Percentiles rank a stretch among this genome's conserved stretches.
phyloP scores from a whole-genome alignment of 2,888 invertebrate genomes.

The Stenodema calcarata region DNA sequence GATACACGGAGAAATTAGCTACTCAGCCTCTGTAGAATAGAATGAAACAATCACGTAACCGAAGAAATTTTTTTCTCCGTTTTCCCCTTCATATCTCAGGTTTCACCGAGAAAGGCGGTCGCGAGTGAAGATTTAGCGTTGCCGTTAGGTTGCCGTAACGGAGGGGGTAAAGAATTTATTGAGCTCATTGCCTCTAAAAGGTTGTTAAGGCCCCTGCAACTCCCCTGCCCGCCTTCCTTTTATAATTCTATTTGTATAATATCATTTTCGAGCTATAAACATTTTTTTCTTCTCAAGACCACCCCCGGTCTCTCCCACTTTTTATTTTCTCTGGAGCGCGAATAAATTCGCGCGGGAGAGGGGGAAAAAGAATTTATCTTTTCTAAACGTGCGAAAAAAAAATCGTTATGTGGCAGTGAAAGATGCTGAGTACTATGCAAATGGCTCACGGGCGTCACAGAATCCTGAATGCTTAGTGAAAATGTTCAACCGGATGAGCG shows the following conservation, averaged over 20 bases:
- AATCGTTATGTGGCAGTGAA: not conserved
- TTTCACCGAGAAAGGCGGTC: not conserved
- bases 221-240: not conserved
- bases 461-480: not conserved
- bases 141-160: not conserved
- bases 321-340: not conserved
- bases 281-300: not conserved
- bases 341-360: not conserved
- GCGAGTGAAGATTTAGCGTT: not conserved
- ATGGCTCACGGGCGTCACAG: not conserved
- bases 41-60: not conserved
- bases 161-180: not conserved
- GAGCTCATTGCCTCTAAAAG: not conserved
- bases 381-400: not conserved
- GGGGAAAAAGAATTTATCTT: not conserved
- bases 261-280: not conserved
- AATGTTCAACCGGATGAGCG: no score
- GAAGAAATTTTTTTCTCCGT: not conserved
- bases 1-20: no score
- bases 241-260: slow-evolving; percentile 2
- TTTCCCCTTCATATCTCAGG: not conserved
- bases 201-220: not conserved
- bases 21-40: no score
- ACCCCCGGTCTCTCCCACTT: not conserved
- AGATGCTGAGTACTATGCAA: not conserved